These are phyloP conservation scores for Lordiphosa mommai DNA, from an alignment of 1,140 invertebrate species.

Conservation along the genomic window DNA sequence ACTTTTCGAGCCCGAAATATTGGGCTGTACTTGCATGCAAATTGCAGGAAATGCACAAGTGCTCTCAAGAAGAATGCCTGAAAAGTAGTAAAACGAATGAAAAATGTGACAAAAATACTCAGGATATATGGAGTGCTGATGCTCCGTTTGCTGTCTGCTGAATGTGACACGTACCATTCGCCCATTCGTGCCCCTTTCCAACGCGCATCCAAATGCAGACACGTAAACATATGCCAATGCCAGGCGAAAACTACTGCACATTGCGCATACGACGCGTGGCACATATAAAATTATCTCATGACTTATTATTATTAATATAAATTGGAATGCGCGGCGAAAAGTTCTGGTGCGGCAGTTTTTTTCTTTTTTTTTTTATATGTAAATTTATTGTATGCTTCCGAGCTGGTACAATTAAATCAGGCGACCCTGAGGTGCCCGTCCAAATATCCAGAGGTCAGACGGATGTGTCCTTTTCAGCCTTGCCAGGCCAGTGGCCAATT, in stretches of 20 bases:
- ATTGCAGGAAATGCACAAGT: too few relatives aligned
- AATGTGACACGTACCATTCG: conserved; percentile 1
- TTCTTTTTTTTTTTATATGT: not conserved
- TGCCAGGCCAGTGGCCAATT: too few relatives aligned
- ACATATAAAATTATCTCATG: conserved; percentile 33
- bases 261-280: conserved; percentile 35
- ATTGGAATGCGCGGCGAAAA: conserved; percentile 21
- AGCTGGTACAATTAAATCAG: too few relatives aligned
- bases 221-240: conserved; percentile 6
- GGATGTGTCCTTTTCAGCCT: too few relatives aligned
- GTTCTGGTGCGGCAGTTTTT: not conserved
- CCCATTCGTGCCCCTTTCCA: conserved; percentile 13
- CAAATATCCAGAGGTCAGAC: too few relatives aligned
- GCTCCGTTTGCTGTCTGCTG: too few relatives aligned
- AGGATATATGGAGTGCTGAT: too few relatives aligned
- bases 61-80: not conserved
- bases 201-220: conserved; percentile 16
- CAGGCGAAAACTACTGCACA: conserved; percentile 2
- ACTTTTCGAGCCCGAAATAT: too few relatives aligned
- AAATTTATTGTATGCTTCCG: too few relatives aligned
- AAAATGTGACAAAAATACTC: conserved; percentile 28
- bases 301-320: conserved; percentile 34
- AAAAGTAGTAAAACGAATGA: conserved; percentile 30
- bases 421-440: too few relatives aligned
- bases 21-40: too few relatives aligned